phyloP scores from a whole-genome alignment of 2,888 invertebrate genomes.

The Agonopterix alstromeriana region DNA sequence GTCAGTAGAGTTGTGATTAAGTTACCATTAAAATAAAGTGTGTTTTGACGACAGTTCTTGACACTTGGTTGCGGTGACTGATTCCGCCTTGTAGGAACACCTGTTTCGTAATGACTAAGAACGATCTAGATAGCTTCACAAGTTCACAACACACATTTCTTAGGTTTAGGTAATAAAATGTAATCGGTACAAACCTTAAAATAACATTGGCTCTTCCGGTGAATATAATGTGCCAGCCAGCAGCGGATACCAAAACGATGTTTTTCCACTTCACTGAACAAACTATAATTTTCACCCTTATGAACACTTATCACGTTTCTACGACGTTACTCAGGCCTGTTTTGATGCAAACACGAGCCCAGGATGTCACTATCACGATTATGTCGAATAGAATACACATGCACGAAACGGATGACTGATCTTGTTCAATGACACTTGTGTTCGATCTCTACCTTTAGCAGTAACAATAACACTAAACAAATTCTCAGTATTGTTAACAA shows the following conservation, averaged over 20 bases:
- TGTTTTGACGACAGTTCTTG: no score
- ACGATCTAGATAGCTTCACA: constrained; percentile 5
- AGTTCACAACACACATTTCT: neutral
- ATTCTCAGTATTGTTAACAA: constrained; percentile 30
- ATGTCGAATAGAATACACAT: constrained; percentile 40
- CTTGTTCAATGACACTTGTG: constrained; percentile 51
- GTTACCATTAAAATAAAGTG: no score
- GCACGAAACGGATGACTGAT: constrained; percentile 56
- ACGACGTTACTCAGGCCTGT: constrained; percentile 7
- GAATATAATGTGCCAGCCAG: constrained; percentile 53
- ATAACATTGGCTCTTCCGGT: constrained; percentile 70
- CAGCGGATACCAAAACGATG: constrained; percentile 34
- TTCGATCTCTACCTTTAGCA: constrained; percentile 32
- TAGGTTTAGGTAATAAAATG: neutral
- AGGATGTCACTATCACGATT: constrained; percentile 31
- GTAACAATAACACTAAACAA: constrained; percentile 29
- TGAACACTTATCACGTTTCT: constrained; percentile 21
- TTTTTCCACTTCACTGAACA: constrained; percentile 27
- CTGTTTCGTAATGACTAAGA: constrained; percentile 27
- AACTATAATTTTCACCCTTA: constrained; percentile 12
- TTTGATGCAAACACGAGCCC: constrained; percentile 19
- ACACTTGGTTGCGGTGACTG: neutral
- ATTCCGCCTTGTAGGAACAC: constrained; percentile 14
- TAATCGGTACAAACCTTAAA: constrained; percentile 56
- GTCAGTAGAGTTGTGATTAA: no score